Base-by-base conservation (phyloP, 2,888 invertebrate species). In the Polydrusus cervinus region DNA sequence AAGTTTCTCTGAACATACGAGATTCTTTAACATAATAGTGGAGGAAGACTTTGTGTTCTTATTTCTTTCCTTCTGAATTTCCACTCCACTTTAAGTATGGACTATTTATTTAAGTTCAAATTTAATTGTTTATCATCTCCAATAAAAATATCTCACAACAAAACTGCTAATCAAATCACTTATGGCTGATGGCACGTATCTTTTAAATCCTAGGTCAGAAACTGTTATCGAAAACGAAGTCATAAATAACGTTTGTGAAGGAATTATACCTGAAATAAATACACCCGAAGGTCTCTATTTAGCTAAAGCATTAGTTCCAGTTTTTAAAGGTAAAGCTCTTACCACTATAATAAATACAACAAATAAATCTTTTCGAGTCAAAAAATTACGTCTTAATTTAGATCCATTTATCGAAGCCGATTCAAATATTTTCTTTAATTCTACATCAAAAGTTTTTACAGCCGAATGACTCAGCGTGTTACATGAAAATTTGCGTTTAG, bases 201-300 rank as follows among this genome's bases (percentile, higher is more conserved):
- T 18, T 13, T 10, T 78, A n/a, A 51, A 71, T 18, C 73, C 74
- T 0, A 55, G 77, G 18, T 61, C 67, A 38, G 78, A 79, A 67
- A 77, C 74, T 1, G n/a, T 79, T 10, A 67, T 78, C 3, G 45
- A 77, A 60, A 66, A 78, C 9, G 67, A 77, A 18, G 16, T 62
- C 1, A 18, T 62, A 62, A 62, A 62, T 45, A 10, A 62, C 1
- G 6, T 62, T 38, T 10, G 10, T 40, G 38, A 61, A 14, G 65
- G 65, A 8, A 51, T 64, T 25, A 16, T 14, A n/a, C 64, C 45
- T 6, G 47, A 47, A 20, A 47, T 30, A 20, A n/a, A 62, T 45
- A 55, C 79, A 25, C 30, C 69, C 1, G 61, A 80, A 10, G 76
- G 75, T 8, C 47, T 79, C 38, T 79, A 72, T 68, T 18, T 80